Conservation (phyloP, 92 coral and sea anemone genomes). For the Zoanthus sansibaricus region DNA sequence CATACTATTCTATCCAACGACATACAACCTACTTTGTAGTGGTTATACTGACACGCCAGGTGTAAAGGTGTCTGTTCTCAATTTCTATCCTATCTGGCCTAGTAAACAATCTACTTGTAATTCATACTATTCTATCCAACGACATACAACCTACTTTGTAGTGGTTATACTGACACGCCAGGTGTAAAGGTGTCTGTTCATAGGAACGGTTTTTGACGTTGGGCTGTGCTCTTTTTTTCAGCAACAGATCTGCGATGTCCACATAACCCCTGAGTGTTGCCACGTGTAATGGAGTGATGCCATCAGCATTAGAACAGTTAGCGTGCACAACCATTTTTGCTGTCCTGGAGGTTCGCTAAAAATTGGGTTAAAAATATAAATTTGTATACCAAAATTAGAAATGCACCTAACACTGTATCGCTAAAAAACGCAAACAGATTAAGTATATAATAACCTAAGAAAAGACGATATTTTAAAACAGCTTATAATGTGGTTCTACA, state of each 20-base stretch:
- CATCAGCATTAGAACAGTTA: constrained; percentile 86
- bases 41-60: constrained; percentile 80
- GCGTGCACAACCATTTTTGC: constrained; percentile 74
- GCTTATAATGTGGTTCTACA: too few species aligned
- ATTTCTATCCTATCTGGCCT: background rate
- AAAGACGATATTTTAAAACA: too few species aligned
- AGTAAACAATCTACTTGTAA: background rate
- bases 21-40: constrained; percentile 66
- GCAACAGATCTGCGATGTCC: constrained; percentile 74
- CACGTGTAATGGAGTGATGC: constrained; percentile 88
- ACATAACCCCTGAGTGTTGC: constrained; percentile 91
- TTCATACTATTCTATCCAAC: background rate
- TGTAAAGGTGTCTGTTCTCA: too few species aligned
- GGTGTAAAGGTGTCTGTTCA: constrained; percentile 85
- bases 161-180: constrained; percentile 93
- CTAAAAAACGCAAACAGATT: background rate
- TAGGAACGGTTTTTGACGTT: constrained; percentile 69
- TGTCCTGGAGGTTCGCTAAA: constrained; percentile 68
- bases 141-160: constrained; percentile 61
- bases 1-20: background rate
- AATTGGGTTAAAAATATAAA: background rate
- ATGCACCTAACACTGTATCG: background rate
- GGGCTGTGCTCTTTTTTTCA: constrained; percentile 84
- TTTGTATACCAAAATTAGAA: background rate
- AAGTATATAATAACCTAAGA: too few species aligned